Base-by-base conservation (phyloP, 2,888 invertebrate genomes). In the Parochlus steinenii region DNA sequence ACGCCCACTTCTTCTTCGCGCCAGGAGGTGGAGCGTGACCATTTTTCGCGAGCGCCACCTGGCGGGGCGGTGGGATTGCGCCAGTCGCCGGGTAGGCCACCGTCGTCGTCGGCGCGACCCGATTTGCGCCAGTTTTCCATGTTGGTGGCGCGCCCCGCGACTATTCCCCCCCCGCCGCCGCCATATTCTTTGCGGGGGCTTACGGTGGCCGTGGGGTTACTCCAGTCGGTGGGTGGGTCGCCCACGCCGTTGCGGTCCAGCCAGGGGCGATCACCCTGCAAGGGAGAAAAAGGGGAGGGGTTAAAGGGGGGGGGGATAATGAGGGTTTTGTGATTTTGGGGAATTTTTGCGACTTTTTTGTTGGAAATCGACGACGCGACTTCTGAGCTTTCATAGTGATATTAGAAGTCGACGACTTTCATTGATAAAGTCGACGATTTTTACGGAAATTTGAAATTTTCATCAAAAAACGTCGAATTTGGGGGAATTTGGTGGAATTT, bases 61-160 rank as follows among this genome's bases (percentile, higher is more conserved):
- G 26, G 8, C 11, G 16, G 16, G 14, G 29, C 30, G 7, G 30
- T 30, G 16, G 30, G 30, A 29, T 36, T 36, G 14, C 32, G 34
- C 26, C 31, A 37, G 14, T 37, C 30, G 27, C 34, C 40, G 26
- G 24, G 12, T 20, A 27, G 11, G 14, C 37, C 14, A 24, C 37
- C 32, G 8, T 23, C 30, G 18, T 45, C 46, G 15, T 58, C 58
- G 31, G 55, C 56, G 30, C 48, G 47, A 1, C 55, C 49, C 39
- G 45, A 52, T 31, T 55, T 42, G 6, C 58, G 48, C 57, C 58
- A 58, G 40, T 56, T 58, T 34, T 58, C 58, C 43, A 54, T 43
- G 10, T 11, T 7, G 24, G 12, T 24, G 24, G 12, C 24, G 24
- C 12, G 11, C 11, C 24, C 24, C n/a, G 12, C 10, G n/a, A 11